These are phyloP conservation scores for Tretioscincus oriximinensis DNA, from an alignment of 2,113 vertebrate species.

Conservation along the genomic window DNA sequence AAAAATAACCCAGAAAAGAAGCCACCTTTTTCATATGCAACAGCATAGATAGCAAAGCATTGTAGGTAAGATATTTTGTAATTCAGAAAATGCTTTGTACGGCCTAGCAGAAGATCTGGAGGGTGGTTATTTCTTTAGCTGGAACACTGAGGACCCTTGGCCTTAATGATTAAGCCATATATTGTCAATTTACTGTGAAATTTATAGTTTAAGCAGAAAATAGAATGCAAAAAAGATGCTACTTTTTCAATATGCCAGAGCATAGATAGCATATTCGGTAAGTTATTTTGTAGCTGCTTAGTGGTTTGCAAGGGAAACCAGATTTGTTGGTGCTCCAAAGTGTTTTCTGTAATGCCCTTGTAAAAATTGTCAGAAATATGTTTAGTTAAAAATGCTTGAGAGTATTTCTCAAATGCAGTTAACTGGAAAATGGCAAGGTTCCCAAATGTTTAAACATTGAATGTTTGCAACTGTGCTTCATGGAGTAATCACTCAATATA, in stretches of 20 bases:
- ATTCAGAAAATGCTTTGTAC: not conserved
- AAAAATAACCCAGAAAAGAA: not conserved
- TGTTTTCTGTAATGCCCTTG: not conserved
- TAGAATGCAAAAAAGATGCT: not conserved
- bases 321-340: not conserved
- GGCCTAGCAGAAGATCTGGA: no score
- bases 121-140: no score
- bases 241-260: not conserved
- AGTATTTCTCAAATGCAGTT: no score
- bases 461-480: not conserved
- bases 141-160: not conserved
- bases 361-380: not conserved
- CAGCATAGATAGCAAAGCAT: not conserved
- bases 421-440: not conserved
- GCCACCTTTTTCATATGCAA: not conserved
- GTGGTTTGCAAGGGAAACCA: not conserved
- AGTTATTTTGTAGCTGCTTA: not conserved
- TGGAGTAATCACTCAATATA: not conserved
- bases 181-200: conserved; percentile 9
- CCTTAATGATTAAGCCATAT: conserved; percentile 5
- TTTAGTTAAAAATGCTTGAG: not conserved
- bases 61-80: not conserved
- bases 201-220: not conserved
- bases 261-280: not conserved
- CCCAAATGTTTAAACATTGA: not conserved